These are phyloP conservation scores for Coelogynopora nodosa DNA, from an alignment of 2,888 invertebrate species.

Conservation along the genomic window DNA sequence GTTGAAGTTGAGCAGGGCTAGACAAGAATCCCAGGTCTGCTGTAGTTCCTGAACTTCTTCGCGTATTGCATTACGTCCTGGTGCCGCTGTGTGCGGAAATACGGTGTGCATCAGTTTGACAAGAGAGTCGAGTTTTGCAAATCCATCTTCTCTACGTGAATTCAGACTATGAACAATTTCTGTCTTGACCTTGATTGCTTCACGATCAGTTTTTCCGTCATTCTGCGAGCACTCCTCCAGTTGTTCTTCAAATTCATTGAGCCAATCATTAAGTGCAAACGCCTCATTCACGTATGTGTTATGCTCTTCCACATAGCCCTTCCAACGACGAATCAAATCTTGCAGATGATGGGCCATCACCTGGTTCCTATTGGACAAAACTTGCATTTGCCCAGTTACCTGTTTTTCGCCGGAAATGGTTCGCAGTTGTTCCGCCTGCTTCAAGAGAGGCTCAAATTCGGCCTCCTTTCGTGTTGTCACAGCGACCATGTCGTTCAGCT, in stretches of 20 bases:
- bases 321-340: background rate
- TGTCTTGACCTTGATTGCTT: background rate
- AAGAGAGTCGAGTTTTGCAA: background rate
- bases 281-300: background rate
- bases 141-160: background rate
- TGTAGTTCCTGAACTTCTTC: background rate
- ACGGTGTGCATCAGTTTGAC: background rate
- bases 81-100: background rate
- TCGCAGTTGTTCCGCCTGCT: background rate
- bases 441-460: background rate
- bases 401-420: background rate
- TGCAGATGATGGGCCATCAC: background rate
- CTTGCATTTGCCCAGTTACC: background rate
- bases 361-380: background rate
- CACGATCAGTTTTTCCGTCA: background rate
- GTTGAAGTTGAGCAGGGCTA: background rate
- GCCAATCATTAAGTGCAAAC: background rate
- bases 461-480: background rate
- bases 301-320: background rate
- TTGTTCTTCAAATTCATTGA: background rate
- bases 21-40: background rate
- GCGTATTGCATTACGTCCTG: background rate
- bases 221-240: slow-evolving; percentile 14
- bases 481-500: background rate
- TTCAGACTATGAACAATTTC: background rate